A percentile compares a stretch with the other conserved stretches of the same genome.
phyloP scores from a whole-genome alignment of 1,140 invertebrate genomes.

The Bombus confusus region DNA sequence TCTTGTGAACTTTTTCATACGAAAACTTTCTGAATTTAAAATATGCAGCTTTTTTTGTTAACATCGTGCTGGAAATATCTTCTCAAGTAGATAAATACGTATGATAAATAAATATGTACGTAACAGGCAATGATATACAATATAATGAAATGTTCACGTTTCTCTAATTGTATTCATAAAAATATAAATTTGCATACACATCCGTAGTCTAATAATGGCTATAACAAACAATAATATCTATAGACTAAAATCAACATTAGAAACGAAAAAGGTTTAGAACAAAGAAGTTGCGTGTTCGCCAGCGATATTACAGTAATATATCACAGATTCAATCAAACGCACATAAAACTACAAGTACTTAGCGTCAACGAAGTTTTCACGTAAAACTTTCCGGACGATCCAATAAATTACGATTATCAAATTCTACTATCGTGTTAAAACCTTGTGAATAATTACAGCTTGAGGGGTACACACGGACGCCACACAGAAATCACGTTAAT shows the following conservation, averaged over 20 bases:
- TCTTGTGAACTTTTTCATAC: conserved; percentile 8
- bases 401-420: background rate
- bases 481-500: conserved; percentile 3
- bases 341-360: background rate
- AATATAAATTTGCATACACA: no score
- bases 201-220: no score
- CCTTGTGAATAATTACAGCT: background rate
- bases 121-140: no score
- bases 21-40: background rate
- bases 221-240: background rate
- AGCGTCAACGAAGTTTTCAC: background rate
- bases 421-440: background rate
- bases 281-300: no score
- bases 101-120: no score
- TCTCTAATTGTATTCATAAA: no score
- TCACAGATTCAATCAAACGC: background rate
- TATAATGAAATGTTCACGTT: background rate
- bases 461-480: background rate
- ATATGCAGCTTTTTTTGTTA: background rate
- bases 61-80: background rate
- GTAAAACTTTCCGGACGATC: background rate
- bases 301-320: background rate
- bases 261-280: background rate
- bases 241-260: background rate
- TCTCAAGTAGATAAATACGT: no score